phyloP scores from a whole-genome alignment of 2,888 invertebrate species.

The Chalcosyrphus nemorum region DNA sequence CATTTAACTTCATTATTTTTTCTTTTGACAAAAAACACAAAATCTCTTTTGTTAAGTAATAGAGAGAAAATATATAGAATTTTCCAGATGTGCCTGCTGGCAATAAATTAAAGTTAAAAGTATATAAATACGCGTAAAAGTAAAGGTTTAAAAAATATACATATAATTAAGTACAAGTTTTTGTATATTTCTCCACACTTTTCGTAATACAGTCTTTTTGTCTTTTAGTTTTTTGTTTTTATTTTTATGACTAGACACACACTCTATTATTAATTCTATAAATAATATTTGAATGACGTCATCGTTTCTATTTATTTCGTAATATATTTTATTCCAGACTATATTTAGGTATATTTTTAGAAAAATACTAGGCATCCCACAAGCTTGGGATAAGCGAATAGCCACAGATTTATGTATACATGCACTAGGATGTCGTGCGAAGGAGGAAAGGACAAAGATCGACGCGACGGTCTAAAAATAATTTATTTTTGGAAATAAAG shows the following conservation, averaged over 20 bases:
- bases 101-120: neutral
- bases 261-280: neutral
- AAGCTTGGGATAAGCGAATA: too few species aligned
- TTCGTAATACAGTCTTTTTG: neutral
- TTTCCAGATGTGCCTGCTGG: conserved; percentile 1
- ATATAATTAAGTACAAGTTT: neutral
- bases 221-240: neutral
- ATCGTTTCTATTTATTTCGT: neutral
- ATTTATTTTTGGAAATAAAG: neutral
- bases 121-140: neutral
- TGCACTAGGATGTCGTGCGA: neutral
- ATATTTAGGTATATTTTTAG: neutral
- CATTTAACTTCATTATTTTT: neutral
- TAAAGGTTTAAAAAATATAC: too few species aligned
- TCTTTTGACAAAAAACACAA: neutral
- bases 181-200: neutral
- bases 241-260: neutral
- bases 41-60: neutral
- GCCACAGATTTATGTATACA: neutral
- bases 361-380: neutral
- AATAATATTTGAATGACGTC: neutral
- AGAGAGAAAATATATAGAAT: neutral
- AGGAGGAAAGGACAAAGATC: neutral
- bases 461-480: neutral
- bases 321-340: conserved; percentile 2